Conservation (phyloP, 35 echinoderm and acorn worm genomes). For the Stichopus chloronotus region DNA sequence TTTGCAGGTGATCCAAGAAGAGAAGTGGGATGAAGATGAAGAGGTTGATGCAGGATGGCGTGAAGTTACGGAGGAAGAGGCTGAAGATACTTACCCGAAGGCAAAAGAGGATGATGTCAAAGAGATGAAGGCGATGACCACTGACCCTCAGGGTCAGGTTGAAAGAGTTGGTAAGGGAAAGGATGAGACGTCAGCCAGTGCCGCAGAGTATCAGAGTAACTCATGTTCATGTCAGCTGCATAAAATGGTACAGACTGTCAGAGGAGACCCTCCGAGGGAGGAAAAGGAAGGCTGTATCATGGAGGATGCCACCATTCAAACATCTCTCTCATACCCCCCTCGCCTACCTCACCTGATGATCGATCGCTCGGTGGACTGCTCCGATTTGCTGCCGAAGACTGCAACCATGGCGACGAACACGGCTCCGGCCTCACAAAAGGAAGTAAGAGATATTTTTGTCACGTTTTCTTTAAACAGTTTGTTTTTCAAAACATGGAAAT, state of each 20-base stretch:
- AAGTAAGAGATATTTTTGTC: neutral
- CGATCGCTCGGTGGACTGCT: neutral
- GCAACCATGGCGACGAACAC: neutral
- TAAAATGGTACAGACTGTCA: conserved; percentile 5
- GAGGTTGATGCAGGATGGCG: neutral
- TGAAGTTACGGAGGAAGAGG: neutral
- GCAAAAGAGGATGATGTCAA: too few species aligned
- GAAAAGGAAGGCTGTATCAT: neutral
- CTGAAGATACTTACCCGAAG: too few species aligned
- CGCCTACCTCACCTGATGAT: neutral
- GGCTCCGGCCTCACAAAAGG: neutral
- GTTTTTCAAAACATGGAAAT: neutral
- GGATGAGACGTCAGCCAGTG: neutral
- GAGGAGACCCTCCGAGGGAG: neutral
- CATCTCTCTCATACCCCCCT: neutral
- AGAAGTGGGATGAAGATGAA: neutral
- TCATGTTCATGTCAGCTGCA: neutral
- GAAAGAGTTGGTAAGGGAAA: neutral
- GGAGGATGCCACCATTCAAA: neutral
- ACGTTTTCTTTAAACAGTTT: neutral
- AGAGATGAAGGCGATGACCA: neutral
- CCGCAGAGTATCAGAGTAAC: neutral
- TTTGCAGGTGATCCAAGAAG: neutral
- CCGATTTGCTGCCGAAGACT: neutral
- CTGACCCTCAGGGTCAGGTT: neutral